A percentile compares a stretch with the other conserved stretches of the same genome.
phyloP scores from a whole-genome alignment of 1,140 invertebrate species.

The Bombus affinis region DNA sequence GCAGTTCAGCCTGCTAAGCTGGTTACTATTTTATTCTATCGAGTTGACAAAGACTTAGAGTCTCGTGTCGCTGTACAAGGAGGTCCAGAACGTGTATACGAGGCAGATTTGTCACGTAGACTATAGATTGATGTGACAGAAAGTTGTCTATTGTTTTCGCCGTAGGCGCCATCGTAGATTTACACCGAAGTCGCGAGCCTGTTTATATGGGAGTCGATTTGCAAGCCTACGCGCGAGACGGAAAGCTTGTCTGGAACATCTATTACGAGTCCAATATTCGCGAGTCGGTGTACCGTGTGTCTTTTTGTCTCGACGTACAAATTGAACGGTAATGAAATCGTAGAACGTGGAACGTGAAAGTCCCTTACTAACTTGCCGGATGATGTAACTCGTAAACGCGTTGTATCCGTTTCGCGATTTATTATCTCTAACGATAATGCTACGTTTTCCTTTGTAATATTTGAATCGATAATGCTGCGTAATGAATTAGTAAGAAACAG shows the following conservation, averaged over 20 bases:
- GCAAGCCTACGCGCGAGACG: constrained; percentile 34
- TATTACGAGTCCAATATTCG: constrained; percentile 20
- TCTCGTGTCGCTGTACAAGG: not conserved
- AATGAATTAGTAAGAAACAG: not conserved
- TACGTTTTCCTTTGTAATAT: not conserved
- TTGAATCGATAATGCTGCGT: not conserved
- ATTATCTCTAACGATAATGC: not conserved
- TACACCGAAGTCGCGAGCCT: constrained; percentile 5
- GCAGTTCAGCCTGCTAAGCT: not conserved
- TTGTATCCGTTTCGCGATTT: not conserved
- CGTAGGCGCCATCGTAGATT: constrained; percentile 36
- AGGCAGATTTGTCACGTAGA: constrained; percentile 5
- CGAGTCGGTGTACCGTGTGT: not conserved
- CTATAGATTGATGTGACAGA: constrained; percentile 34
- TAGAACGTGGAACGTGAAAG: constrained; percentile 11
- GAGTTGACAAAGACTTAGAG: not conserved
- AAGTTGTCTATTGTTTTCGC: constrained; percentile 41
- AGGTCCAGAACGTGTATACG: not conserved
- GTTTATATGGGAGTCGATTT: not conserved
- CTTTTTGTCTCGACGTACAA: not conserved
- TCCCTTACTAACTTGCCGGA: not conserved
- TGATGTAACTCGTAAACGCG: not conserved
- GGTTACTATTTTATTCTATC: not conserved
- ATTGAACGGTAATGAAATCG: constrained; percentile 14
- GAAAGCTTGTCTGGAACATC: constrained; percentile 22